Base-by-base conservation (phyloP, 2,797 vertebrate species). In the Pseudochirops cupreus region DNA sequence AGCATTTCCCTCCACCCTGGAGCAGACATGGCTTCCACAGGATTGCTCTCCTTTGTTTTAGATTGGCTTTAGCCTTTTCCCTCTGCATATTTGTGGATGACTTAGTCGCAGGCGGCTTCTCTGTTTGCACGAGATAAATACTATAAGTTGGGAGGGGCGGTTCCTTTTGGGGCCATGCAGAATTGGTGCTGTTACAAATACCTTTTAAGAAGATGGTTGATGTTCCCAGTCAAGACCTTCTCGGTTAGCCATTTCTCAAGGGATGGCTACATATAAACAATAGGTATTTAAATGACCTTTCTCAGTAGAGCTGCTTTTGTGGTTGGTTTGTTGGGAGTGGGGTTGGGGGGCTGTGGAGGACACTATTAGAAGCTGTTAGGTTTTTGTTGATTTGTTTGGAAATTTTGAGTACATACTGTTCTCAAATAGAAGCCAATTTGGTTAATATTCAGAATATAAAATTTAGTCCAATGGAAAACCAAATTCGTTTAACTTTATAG, bases 61-160 rank as follows among this genome's bases (percentile, higher is more conserved):
- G 67, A 55, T 95, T 67, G 82, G 28, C 52, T 93, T 93, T 52
- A 93, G 58, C 4, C 29, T 62, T 89, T 87, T 57, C 28, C 54
- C 39, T 39, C 28, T 59, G 1, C 58, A 2, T 91, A 1, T 95
- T 54, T 96, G 95, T 95, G 62, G 89, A n/a, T 92, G 90, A 46
- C 62, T 50, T 55, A 94, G 93, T 89, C 91, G 62, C 54, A 18
- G 91, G 28, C 93, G 57, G 82, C 28, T 46, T 95, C 52, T 54
- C 91, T 97, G 97, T 92, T 95, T 95, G 91, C 18, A 56, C 52
- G 94, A 98, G 96, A 97, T 98, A 97, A 96, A 95, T 56, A 67
- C 54, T 94, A 50, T 33, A 91, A 56, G 59, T 93, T 94, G 89
- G 89, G 96, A 97, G 96, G 50, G n/a, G 91, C 56, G 74, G 5